These are phyloP conservation scores for Phasia obesa DNA, from an alignment of 2,888 invertebrate genomes.

Conservation along the genomic window DNA sequence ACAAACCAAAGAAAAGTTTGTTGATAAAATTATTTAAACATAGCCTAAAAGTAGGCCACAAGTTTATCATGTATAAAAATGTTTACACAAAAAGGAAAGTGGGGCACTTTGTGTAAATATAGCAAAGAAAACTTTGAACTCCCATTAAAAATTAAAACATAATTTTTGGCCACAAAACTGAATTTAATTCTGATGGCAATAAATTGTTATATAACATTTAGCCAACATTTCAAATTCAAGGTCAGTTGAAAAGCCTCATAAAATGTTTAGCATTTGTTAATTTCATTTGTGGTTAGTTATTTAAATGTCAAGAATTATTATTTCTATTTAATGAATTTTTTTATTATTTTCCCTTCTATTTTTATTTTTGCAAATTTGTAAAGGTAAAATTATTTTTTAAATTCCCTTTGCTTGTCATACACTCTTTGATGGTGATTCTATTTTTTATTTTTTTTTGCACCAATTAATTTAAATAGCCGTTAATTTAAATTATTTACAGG, in stretches of 20 bases:
- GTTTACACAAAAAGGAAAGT: background rate
- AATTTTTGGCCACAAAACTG: constrained; percentile 10
- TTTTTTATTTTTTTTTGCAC: constrained; percentile 56
- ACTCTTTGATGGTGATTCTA: constrained; percentile 50
- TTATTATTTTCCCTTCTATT: background rate
- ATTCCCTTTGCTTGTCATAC: constrained; percentile 29
- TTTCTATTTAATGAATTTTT: constrained; percentile 14
- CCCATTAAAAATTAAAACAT: background rate
- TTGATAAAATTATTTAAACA: background rate
- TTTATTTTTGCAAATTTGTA: background rate
- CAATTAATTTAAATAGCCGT: constrained; percentile 60
- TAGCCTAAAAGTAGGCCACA: constrained; percentile 49
- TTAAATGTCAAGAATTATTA: background rate
- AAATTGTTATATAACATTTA: background rate
- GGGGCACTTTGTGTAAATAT: background rate
- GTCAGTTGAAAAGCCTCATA: background rate
- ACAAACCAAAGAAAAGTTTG: background rate
- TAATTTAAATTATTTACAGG: constrained; percentile 60
- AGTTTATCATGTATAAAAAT: constrained; percentile 7
- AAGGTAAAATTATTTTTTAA: background rate
- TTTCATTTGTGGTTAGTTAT: background rate
- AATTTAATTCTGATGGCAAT: constrained; percentile 21
- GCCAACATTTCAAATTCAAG: constrained; percentile 26
- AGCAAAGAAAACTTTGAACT: background rate
- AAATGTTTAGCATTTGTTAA: background rate